These are phyloP conservation scores for Strigamia transsilvanica DNA, from an alignment of 2,888 invertebrate species.

Conservation along the genomic window DNA sequence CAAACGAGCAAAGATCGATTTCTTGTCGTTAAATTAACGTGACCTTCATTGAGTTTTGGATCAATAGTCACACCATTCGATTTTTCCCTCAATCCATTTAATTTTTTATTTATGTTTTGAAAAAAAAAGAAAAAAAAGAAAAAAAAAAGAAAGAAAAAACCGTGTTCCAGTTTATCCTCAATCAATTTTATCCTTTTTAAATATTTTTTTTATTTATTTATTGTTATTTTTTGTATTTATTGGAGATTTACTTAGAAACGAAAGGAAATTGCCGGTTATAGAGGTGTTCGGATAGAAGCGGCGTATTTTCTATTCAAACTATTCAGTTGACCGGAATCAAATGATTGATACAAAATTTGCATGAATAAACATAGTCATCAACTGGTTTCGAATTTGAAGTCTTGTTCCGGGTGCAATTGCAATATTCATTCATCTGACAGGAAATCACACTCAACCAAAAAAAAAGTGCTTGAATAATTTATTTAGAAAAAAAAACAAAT, in stretches of 20 bases:
- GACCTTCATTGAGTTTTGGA: slow-evolving; percentile 16
- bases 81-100: not conserved
- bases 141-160: not conserved
- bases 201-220: not conserved
- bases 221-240: not conserved
- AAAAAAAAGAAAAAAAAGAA: no score
- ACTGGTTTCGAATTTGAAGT: not conserved
- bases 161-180: not conserved
- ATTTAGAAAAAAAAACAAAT: not conserved
- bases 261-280: not conserved
- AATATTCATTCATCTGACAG: slow-evolving; percentile 24
- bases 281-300: not conserved
- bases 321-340: slow-evolving; percentile 20
- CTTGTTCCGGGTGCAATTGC: not conserved
- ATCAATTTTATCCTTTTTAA: not conserved
- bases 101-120: not conserved
- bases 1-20: slow-evolving; percentile 30
- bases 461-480: not conserved
- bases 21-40: slow-evolving; percentile 16
- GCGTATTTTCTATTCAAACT: not conserved
- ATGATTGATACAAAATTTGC: slow-evolving; percentile 13
- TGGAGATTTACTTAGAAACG: not conserved
- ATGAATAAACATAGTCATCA: slow-evolving; percentile 28
- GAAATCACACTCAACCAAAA: not conserved
- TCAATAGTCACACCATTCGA: not conserved